Percentiles rank a stretch among this genome's conserved stretches.
phyloP scores from a whole-genome alignment of 92 coral and sea anemone species.

The Umimayanthus chanpuru region DNA sequence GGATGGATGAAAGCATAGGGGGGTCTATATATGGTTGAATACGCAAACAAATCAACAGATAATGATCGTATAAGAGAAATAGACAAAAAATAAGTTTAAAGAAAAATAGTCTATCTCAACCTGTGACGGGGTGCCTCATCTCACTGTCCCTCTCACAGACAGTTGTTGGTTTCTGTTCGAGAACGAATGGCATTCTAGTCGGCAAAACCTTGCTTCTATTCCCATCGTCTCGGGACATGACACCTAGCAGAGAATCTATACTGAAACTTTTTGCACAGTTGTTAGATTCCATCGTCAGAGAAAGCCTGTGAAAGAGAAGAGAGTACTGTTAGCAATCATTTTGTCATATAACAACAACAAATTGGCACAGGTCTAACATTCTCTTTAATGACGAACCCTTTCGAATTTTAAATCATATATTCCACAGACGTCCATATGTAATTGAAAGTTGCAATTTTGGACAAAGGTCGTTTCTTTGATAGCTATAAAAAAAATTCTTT shows the following conservation, averaged over 20 bases:
- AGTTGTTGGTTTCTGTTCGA: background rate
- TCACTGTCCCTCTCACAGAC: conserved; percentile 5
- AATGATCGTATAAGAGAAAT: background rate
- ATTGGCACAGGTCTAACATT: background rate
- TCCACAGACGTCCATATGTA: background rate
- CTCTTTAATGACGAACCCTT: background rate
- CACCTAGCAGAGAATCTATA: conserved; percentile 37
- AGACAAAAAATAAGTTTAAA: background rate
- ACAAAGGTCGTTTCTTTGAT: too few relatives aligned
- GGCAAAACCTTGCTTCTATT: background rate
- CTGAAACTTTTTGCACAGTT: conserved; percentile 27
- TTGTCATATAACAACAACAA: background rate
- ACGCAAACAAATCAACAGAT: background rate
- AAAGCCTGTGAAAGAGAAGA: background rate
- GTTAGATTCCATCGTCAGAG: background rate
- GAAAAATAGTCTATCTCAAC: background rate
- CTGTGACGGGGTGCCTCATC: conserved; percentile 6
- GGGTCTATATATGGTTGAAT: background rate
- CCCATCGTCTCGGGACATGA: conserved; percentile 9
- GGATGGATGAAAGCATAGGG: background rate
- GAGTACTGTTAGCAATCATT: background rate
- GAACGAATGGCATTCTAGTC: background rate
- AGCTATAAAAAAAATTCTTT: too few relatives aligned
- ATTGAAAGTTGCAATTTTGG: too few relatives aligned
- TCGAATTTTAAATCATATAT: background rate